These are phyloP conservation scores for Sebastes nivosus DNA, from an alignment of 2,797 vertebrate species.

Conservation along the genomic window DNA sequence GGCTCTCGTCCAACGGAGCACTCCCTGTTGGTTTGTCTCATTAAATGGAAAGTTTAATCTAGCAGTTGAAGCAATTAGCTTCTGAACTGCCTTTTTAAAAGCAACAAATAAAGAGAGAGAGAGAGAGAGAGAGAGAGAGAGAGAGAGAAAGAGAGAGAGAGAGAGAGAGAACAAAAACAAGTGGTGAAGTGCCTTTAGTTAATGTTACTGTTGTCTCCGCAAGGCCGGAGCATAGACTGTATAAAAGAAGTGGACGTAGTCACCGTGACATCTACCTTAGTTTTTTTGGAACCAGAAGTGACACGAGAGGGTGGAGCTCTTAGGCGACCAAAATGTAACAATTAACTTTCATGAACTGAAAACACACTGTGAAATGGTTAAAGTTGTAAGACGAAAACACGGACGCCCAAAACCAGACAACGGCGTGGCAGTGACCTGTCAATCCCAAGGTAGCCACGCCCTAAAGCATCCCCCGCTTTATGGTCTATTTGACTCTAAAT, in stretches of 20 bases:
- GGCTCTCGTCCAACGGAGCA: constrained; percentile 52
- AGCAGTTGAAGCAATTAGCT: constrained; percentile 62
- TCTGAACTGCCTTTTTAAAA: constrained; percentile 57
- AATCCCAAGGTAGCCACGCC: no score
- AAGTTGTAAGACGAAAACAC: no score
- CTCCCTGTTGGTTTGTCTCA: constrained; percentile 56
- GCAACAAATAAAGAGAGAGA: constrained; percentile 24
- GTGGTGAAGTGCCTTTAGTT: not conserved
- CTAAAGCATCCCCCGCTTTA: no score
- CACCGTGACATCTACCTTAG: no score
- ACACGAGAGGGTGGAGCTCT: no score
- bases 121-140: not conserved
- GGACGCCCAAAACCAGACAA: no score
- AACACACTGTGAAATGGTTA: no score
- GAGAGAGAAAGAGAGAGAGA: not conserved
- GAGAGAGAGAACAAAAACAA: not conserved
- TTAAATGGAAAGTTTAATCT: constrained; percentile 70
- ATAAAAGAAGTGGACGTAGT: no score
- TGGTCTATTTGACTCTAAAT: no score
- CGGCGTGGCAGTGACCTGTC: rapidly evolving
- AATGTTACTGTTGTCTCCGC: not conserved
- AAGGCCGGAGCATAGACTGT: not conserved
- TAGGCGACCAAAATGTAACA: no score
- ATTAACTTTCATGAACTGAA: no score
- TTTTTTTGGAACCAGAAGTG: no score